Percentiles rank a stretch among this genome's conserved stretches.
phyloP scores from a whole-genome alignment of 2,113 vertebrate species.

The Gallinago paraguaiae region DNA sequence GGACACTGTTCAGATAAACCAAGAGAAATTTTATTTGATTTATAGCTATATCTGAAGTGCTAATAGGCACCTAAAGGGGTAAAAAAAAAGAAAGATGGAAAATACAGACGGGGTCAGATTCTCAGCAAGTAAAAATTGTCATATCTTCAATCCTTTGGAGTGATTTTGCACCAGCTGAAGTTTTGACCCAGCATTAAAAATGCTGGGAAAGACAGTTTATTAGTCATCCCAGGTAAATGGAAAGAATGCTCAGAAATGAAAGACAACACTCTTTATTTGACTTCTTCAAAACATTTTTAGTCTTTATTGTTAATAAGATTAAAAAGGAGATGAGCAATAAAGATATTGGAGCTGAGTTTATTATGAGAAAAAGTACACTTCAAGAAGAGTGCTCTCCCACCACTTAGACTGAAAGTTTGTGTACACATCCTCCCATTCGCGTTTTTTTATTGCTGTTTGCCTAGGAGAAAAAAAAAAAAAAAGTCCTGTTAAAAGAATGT shows the following conservation, averaged over 20 bases:
- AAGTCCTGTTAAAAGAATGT: slow-evolving; percentile 72
- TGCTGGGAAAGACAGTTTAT: slow-evolving; percentile 36
- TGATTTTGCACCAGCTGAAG: not conserved
- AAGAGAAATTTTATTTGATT: not conserved
- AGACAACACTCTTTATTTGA: slow-evolving; percentile 62
- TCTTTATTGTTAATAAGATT: slow-evolving; percentile 78
- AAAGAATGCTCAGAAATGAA: slow-evolving; percentile 61
- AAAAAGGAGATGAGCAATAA: slow-evolving; percentile 82
- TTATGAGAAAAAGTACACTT: slow-evolving; percentile 78
- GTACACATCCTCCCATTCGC: slow-evolving; percentile 81
- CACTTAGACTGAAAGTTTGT: slow-evolving; percentile 75
- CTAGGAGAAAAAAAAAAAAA: slow-evolving; percentile 51
- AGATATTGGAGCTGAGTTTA: slow-evolving; percentile 77
- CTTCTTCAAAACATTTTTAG: slow-evolving; percentile 73
- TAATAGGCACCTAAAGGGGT: not conserved
- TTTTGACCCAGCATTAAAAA: not conserved
- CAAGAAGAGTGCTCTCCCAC: slow-evolving; percentile 70
- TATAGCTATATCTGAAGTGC: not conserved
- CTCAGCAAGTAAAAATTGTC: not conserved
- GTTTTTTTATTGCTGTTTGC: slow-evolving; percentile 85
- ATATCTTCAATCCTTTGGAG: not conserved
- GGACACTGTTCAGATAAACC: not conserved
- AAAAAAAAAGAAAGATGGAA: not conserved
- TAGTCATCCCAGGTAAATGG: slow-evolving; percentile 68
- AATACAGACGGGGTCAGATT: not conserved